These are phyloP conservation scores for Acrocephalus arundinaceus DNA, from an alignment of 2,113 vertebrate species.

Conservation along the genomic window DNA sequence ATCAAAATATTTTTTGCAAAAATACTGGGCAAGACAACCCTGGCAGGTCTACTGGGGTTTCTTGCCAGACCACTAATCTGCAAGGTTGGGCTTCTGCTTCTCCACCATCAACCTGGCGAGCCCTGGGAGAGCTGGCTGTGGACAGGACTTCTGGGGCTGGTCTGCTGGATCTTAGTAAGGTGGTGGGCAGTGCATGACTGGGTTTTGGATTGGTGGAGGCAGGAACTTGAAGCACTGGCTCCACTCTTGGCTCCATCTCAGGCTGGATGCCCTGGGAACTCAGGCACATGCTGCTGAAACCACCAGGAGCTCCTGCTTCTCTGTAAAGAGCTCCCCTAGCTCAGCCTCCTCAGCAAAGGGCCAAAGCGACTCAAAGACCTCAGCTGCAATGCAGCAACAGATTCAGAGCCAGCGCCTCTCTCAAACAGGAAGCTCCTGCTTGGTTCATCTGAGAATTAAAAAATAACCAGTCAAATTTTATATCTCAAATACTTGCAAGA, in stretches of 20 bases:
- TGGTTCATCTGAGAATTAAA: not conserved
- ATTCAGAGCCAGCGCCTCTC: not conserved
- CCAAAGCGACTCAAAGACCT: not conserved
- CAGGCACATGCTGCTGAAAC: not conserved
- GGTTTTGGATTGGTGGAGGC: not conserved
- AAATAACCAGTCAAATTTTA: not conserved
- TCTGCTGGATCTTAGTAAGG: not conserved
- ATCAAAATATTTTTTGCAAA: not conserved
- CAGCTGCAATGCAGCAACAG: rapidly evolving
- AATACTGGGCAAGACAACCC: not conserved
- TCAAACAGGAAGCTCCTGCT: not conserved
- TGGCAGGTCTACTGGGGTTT: not conserved
- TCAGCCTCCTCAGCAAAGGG: not conserved
- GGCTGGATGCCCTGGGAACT: not conserved
- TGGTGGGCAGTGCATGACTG: not conserved
- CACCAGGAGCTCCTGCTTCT: not conserved
- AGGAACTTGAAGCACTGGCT: not conserved
- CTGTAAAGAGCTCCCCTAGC: not conserved
- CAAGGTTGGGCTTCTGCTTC: not conserved
- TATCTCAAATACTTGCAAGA: not conserved
- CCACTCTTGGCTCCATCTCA: not conserved
- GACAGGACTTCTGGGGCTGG: not conserved
- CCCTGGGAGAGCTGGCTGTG: not conserved
- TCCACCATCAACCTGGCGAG: not conserved
- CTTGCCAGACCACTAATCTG: not conserved